Percentiles rank a stretch among this genome's conserved stretches.
phyloP scores from a whole-genome alignment of 2,888 invertebrate species.

The Tenthredo notha region DNA sequence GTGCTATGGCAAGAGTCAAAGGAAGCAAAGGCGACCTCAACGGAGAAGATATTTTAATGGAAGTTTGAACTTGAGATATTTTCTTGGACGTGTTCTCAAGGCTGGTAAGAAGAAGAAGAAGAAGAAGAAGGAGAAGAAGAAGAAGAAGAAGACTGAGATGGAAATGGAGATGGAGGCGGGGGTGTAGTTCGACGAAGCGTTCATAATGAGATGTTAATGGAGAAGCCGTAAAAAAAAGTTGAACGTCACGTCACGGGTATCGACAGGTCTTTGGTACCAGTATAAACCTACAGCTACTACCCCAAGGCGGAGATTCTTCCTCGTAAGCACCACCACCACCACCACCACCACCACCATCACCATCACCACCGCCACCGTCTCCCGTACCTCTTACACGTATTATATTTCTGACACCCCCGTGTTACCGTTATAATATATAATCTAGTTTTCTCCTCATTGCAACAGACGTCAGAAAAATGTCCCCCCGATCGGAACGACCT shows the following conservation, averaged over 20 bases:
- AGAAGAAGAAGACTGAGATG: neutral
- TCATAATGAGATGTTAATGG: constrained; percentile 78
- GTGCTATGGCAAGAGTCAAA: neutral
- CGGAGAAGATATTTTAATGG: constrained; percentile 76
- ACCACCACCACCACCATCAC: too few species aligned
- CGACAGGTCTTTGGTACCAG: constrained; percentile 67
- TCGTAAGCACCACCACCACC: constrained; percentile 1
- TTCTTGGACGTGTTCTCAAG: constrained; percentile 61
- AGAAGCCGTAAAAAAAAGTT: constrained; percentile 73
- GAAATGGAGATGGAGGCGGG: constrained; percentile 32
- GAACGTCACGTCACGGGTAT: constrained; percentile 74
- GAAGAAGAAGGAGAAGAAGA: neutral
- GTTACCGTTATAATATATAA: constrained; percentile 3
- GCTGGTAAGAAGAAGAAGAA: constrained; percentile 7
- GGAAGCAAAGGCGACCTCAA: neutral
- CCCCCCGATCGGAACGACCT: neutral
- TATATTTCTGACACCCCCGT: neutral
- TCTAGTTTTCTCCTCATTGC: constrained; percentile 28
- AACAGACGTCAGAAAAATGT: constrained; percentile 35
- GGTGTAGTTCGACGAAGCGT: constrained; percentile 69
- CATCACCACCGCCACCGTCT: neutral
- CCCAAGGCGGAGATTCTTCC: constrained; percentile 20
- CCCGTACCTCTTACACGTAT: neutral
- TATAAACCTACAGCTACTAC: neutral
- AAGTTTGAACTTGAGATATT: constrained; percentile 76